These are phyloP conservation scores for Sminthopsis crassicaudata DNA, from an alignment of 2,113 vertebrate species.

Conservation along the genomic window DNA sequence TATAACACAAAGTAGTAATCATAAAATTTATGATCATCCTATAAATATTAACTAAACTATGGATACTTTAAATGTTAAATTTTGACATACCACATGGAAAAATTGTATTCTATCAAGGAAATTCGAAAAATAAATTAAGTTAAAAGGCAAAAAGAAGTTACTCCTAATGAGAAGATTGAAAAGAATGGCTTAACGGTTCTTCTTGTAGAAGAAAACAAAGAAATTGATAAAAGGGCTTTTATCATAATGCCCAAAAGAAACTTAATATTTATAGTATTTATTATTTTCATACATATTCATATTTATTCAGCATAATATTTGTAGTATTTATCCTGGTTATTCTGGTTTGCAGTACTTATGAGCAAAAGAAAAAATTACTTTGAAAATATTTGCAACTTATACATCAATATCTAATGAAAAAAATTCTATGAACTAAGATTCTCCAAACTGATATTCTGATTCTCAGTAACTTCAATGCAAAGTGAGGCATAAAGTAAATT, in stretches of 20 bases:
- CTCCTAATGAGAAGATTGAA: neutral
- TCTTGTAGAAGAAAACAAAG: neutral
- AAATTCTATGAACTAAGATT: neutral
- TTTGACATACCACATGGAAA: neutral
- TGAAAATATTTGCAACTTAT: neutral
- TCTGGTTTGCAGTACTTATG: neutral
- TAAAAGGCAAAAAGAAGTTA: neutral
- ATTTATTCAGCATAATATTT: no score
- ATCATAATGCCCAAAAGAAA: neutral
- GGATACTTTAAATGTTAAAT: neutral
- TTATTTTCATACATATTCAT: no score
- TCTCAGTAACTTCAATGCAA: neutral
- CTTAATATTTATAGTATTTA: no score
- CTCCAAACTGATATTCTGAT: neutral
- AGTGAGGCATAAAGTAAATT: neutral
- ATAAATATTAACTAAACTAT: neutral
- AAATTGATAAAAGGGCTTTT: neutral
- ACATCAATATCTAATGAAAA: neutral
- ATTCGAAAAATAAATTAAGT: neutral
- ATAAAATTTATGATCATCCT: neutral
- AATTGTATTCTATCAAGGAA: neutral
- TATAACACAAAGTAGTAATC: neutral
- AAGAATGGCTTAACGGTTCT: neutral
- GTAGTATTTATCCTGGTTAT: neutral
- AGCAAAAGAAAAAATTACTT: neutral